Conservation (phyloP, 2,888 invertebrate species). For the Eupeodes luniger region DNA sequence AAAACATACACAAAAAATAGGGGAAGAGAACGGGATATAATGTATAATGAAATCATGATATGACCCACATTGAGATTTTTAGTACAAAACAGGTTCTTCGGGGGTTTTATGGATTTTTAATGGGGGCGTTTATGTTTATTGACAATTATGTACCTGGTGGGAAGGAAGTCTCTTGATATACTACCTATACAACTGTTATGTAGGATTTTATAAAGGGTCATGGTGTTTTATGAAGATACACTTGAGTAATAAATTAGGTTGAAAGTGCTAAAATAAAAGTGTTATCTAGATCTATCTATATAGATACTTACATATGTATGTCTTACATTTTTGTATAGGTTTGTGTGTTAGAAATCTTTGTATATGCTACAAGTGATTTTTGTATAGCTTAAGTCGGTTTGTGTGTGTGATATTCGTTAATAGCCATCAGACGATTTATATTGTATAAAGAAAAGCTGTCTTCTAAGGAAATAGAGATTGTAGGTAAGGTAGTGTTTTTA, state of each 20-base stretch:
- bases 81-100: conserved; percentile 60
- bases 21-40: conserved; percentile 60
- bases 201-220: conserved; percentile 37
- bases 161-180: conserved; percentile 25
- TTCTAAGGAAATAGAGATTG: neutral
- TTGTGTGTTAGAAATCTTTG: neutral
- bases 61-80: conserved; percentile 70
- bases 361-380: conserved; percentile 26
- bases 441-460: neutral
- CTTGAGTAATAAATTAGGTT: conserved; percentile 47
- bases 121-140: conserved; percentile 68
- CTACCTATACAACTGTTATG: neutral
- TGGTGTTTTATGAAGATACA: conserved; percentile 48
- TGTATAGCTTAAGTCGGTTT: neutral
- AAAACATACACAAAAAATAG: conserved; percentile 32
- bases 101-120: conserved; percentile 71
- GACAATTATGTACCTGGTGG: conserved; percentile 53
- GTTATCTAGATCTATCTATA: neutral
- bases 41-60: conserved; percentile 47
- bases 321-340: neutral
- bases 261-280: conserved; percentile 39
- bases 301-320: neutral
- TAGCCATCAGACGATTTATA: neutral
- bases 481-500: neutral
- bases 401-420: conserved; percentile 25